Evolutionary conservation across 1,140 invertebrate genomes (phyloP), one percentile per base, ranked within the genome.

Genomic region (Halictus rubicundus): DNA sequence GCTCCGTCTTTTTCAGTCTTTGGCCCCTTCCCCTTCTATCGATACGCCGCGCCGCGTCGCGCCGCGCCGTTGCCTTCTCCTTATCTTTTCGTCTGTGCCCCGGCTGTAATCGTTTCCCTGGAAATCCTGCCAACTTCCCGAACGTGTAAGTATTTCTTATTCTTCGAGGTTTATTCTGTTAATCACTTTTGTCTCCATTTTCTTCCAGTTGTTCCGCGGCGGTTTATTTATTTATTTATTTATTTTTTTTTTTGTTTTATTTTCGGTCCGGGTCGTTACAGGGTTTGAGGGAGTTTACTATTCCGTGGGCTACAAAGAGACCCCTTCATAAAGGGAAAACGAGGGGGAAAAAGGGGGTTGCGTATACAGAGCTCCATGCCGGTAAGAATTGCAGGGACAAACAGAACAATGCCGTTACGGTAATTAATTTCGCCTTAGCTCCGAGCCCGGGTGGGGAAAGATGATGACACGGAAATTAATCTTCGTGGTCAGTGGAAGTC

Each of bases 121-220:
- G 49, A 54, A 25, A 49, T 69, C 60, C 59, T 49, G 57, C 42
- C 65, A 54, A 21, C 60, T 25, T 39, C 42, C 52, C 21, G 46
- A 68, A 60, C 21, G n/a, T 60, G 37, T 63, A 23, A n/a, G 49
- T 52, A 52, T 14, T 65, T 23, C n/a, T 65, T 23, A 5, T 19
- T 6, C 14, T 32, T 16, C 14, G 21, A 21, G 21, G 65, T 60
- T 46, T 46, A n/a, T 76, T 60, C 42, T 9, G 52, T 21, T 37
- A 61, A 61, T 69, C 42, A 8, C 54, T 57, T 57, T 57, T 57
- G 54, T 57, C n/a, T 57, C 54, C 54, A 9, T 57, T 57, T n/a
- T 9, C 21, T 57, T 57, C 9, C 42, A 0, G 9, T 14, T 46
- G 9, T 46, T 14, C 14, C 49, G 16, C 49, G 16, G 14, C 49